Base-by-base conservation (phyloP, 2,888 invertebrate species). In the Itoplectis maculator region DNA sequence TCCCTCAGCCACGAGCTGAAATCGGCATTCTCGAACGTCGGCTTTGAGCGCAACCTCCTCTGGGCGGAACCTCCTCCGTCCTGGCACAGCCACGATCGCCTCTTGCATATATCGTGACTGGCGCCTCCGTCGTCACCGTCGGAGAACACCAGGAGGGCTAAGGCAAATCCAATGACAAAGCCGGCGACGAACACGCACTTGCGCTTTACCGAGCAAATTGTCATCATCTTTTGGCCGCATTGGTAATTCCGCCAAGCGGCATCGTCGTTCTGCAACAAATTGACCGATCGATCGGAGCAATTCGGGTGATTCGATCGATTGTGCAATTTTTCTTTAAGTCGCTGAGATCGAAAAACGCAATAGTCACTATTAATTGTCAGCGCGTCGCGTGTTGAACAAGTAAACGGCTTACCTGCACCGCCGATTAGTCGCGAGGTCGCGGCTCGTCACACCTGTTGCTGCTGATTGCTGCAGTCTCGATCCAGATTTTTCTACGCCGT, bases 161-260 rank as follows among this genome's bases (percentile, higher is more conserved):
- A 11, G 13, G 74, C 37, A 37, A 88, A 87, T n/a, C 90, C 90
- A 69, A 89, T 85, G 6, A 85, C n/a, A 82, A 90, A 89, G 76
- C 91, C 91, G 79, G 86, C 37, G 20, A 85, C 37, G 80, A 91
- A 89, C 51, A 88, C 86, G 65, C 77, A 72, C 69, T 85, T 87
- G 49, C 69, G 78, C 72, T 82, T 87, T 8, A 86, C 40, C 2
- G 83, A 78, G 35, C 79, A 73, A 23, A 85, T 73, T 51, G 79
- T 84, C 89, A 89, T 89, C 61, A 89, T 89, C 61, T 77, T 86
- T 42, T 20, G 8, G 13, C 20, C 18, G 18, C 70, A 54, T 69
- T 1, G 40, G 37, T 5, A 2, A 63, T 45, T 47, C n/a, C 13
- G 15, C 13, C 63, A n/a, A 8, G 37, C 18, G 6, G 40, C 66